These are phyloP conservation scores for Cabera pusaria DNA, from an alignment of 2,888 invertebrate species.

Conservation along the genomic window DNA sequence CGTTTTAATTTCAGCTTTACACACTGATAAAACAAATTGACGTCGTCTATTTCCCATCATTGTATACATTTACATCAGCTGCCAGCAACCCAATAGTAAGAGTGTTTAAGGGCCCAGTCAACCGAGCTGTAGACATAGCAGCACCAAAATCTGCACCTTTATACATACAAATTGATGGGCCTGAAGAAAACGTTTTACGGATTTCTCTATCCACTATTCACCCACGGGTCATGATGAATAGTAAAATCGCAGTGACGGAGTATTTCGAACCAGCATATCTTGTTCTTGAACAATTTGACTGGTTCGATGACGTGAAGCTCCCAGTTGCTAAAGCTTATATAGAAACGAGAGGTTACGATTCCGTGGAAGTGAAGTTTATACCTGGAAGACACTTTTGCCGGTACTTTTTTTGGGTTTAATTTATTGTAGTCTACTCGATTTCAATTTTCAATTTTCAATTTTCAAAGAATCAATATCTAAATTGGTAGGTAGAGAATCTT, in stretches of 20 bases:
- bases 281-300: conserved; percentile 63
- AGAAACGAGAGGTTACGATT: conserved; percentile 53
- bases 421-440: too few relatives aligned
- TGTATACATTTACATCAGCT: conserved; percentile 56
- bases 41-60: conserved; percentile 57
- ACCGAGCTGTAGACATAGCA: conserved; percentile 46
- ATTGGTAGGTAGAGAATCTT: too few relatives aligned
- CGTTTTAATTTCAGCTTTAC: conserved; percentile 46
- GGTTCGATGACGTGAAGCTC: conserved; percentile 57
- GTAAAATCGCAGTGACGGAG: conserved; percentile 49
- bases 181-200: conserved; percentile 49
- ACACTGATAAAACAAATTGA: conserved; percentile 35
- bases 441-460: too few relatives aligned
- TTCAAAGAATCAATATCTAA: too few relatives aligned
- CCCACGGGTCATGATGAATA: conserved; percentile 59
- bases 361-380: conserved; percentile 50
- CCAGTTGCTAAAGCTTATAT: conserved; percentile 52
- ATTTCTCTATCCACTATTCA: conserved; percentile 56
- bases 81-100: conserved; percentile 50
- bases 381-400: conserved; percentile 73
- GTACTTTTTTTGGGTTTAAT: conserved; percentile 33
- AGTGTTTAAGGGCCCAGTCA: conserved; percentile 41
- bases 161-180: conserved; percentile 68
- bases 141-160: conserved; percentile 60
- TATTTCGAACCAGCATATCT: conserved; percentile 61